Conservation (phyloP, 2,113 vertebrate species). For the Mohoua ochrocephala region DNA sequence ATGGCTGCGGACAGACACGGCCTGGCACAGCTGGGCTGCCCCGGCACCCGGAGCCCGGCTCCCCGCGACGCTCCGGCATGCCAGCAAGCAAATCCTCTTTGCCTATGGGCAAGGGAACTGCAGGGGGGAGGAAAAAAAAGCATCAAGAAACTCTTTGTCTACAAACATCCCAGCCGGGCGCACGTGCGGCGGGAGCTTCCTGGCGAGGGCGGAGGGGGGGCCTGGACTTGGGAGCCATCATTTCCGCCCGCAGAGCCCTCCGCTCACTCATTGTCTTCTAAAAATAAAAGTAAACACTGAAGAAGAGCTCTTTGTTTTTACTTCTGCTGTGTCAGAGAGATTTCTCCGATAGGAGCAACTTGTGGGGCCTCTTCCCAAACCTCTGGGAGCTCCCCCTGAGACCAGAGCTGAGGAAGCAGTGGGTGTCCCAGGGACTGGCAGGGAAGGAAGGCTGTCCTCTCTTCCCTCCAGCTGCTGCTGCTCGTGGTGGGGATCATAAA, state of each 20-base stretch:
- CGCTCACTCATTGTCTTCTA: neutral
- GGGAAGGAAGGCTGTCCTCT: neutral
- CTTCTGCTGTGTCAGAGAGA: neutral
- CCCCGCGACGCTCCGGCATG: neutral
- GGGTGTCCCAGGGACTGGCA: neutral
- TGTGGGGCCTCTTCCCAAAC: neutral
- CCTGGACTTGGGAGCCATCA: neutral
- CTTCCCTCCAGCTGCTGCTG: neutral
- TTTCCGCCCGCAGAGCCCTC: neutral
- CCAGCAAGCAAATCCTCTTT: slow-evolving; percentile 3
- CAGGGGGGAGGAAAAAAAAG: neutral
- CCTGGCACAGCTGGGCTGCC: neutral
- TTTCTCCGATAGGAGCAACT: neutral
- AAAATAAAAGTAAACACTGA: slow-evolving; percentile 29
- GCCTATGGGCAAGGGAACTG: slow-evolving; percentile 23
- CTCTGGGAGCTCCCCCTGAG: neutral
- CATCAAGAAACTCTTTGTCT: slow-evolving; percentile 63
- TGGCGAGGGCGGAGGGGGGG: neutral
- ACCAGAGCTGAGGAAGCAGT: neutral
- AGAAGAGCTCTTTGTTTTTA: neutral
- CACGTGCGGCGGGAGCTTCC: slow-evolving; percentile 38
- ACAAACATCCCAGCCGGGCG: neutral
- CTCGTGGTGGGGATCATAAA: neutral
- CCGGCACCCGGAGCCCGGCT: neutral
- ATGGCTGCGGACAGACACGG: neutral